Conservation (phyloP, 2,113 vertebrate genomes). For the Rafetus swinhoei region DNA sequence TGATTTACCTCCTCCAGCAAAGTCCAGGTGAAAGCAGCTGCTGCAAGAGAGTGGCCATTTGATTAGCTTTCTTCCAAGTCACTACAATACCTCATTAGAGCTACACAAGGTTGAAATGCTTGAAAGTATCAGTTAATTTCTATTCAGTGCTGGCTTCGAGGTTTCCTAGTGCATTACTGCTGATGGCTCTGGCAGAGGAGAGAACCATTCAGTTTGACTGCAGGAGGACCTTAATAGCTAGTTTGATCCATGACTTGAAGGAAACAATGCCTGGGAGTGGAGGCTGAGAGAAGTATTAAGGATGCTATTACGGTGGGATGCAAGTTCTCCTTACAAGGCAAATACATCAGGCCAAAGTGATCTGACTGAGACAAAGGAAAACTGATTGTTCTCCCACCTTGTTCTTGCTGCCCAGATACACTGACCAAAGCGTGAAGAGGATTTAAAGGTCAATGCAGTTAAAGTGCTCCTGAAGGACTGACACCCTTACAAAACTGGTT, state of each 20-base stretch:
- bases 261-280: background rate
- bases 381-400: background rate
- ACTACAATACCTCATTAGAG: background rate
- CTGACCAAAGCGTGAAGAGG: background rate
- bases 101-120: background rate
- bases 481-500: fast-evolving
- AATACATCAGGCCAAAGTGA: fast-evolving
- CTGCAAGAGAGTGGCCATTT: too few relatives aligned
- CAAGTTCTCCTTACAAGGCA: fast-evolving
- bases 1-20: background rate
- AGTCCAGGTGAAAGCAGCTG: background rate
- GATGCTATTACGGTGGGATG: background rate
- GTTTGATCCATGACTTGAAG: background rate
- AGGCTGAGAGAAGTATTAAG: background rate
- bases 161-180: background rate
- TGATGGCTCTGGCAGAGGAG: background rate
- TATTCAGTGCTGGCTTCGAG: background rate
- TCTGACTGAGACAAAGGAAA: fast-evolving
- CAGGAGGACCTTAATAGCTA: background rate
- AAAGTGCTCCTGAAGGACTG: fast-evolving
- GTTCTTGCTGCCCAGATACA: background rate
- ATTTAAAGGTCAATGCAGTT: fast-evolving
- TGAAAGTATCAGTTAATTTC: background rate
- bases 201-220: background rate
- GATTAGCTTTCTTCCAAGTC: background rate